phyloP scores from a whole-genome alignment of 1,140 invertebrate species.

The Ostrea edulis region DNA sequence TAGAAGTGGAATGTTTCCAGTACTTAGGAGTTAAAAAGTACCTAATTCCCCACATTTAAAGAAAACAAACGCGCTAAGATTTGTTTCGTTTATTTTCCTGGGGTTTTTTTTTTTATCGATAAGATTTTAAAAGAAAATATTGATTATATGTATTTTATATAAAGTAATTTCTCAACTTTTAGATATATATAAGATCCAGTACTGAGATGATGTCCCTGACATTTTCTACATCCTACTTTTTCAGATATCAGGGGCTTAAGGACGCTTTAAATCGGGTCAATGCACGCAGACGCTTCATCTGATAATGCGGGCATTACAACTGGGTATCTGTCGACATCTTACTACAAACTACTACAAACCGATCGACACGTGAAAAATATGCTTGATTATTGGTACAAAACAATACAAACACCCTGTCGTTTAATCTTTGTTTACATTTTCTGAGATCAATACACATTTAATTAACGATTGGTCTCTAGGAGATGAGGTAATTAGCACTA shows the following conservation, averaged over 20 bases:
- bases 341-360: constrained; percentile 32
- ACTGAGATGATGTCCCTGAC: background rate
- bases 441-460: constrained; percentile 37
- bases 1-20: too few relatives aligned
- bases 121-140: background rate
- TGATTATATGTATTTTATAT: too few relatives aligned
- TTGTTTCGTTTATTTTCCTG: too few relatives aligned
- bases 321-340: constrained; percentile 38
- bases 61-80: too few relatives aligned
- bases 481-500: constrained; percentile 34
- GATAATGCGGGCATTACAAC: constrained; percentile 27
- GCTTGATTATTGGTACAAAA: constrained; percentile 37
- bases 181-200: too few relatives aligned
- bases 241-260: constrained; percentile 14
- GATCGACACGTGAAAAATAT: constrained; percentile 27
- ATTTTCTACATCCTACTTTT: background rate
- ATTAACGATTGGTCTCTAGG: constrained; percentile 38
- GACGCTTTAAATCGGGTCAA: constrained; percentile 38
- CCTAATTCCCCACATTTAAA: too few relatives aligned
- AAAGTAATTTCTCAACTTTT: too few relatives aligned
- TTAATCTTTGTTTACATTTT: constrained; percentile 36
- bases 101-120: background rate
- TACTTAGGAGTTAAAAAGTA: too few relatives aligned
- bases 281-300: constrained; percentile 31
- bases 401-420: constrained; percentile 35